Base-by-base conservation (phyloP, 2,888 invertebrate genomes). In the Alentia gelatinosa region DNA sequence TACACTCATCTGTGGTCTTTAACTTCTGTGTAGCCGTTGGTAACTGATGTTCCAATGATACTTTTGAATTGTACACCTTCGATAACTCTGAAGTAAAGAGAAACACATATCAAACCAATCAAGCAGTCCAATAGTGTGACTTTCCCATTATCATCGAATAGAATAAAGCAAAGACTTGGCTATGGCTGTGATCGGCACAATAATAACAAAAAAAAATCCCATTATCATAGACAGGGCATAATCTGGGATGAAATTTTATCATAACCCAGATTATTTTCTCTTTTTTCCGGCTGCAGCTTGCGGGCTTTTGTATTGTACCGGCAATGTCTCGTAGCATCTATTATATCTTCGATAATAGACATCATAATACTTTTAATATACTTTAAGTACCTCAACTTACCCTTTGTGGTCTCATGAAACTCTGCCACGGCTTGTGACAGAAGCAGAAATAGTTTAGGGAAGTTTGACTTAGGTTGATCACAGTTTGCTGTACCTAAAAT, bases 1-100 rank as follows among this genome's bases (percentile, higher is more conserved):
- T 95, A 93, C 96, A 96, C 91, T 96, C 96, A 93, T 96, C 96
- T 15, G 96, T 96, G 12, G 96, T 96, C 91, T 95, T 95, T 90
- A 96, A 94, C 91, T 95, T 95, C 93, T 96, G 95, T 26, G 96
- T 95, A 1, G 96, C 95, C 89, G 96, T 96, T 5, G 96, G 96
- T 86, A 97, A 93, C 92, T 96, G 96, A 91, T 96, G 95, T 92
- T 96, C 97, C 89, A 96, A 91, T 1, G 95, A 94, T 89, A 96
- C 95, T 94, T 96, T 96, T 90, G 95, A 94, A 92, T 96, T 95
- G 91, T 95, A 96, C 91, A 94, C 94, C 91, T 95, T 95, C 5
- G 95, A 96, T 35, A 96, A 94, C 91, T 96, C 93, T 93, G 56
- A n/a, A 56, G n/a, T 56, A 5, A 4, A 47, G 19, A 47, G 47